Evolutionary conservation across 2,797 vertebrate species (phyloP).

Genomic region (Sciurus carolinensis): DNA sequence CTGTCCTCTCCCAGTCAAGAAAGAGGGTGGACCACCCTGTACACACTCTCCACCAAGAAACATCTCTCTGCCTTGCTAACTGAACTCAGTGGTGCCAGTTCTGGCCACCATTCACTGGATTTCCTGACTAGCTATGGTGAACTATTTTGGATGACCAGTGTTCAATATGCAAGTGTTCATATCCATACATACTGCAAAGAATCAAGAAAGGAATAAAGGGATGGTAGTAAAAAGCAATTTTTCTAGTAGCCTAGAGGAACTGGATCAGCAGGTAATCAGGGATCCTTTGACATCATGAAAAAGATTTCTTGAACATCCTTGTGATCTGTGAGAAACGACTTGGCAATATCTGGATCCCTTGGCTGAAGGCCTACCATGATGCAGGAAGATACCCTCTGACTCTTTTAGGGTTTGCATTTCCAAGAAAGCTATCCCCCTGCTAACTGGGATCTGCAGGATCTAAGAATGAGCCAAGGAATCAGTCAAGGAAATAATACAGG

Average conservation of each 20-base stretch:
- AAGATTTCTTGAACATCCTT: not conserved
- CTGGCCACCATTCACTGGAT: not conserved
- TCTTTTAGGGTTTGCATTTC: not conserved
- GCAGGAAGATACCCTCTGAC: not conserved
- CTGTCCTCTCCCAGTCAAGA: not conserved
- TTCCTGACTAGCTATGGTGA: not conserved
- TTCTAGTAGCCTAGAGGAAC: not conserved
- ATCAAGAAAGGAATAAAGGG: not conserved
- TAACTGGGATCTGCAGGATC: not conserved
- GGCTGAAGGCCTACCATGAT: not conserved
- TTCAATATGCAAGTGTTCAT: not conserved
- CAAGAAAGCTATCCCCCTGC: constrained; percentile 15
- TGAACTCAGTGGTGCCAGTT: not conserved
- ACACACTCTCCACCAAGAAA: not conserved
- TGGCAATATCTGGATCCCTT: not conserved
- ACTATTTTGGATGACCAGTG: not conserved
- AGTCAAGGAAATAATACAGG: constrained; percentile 40
- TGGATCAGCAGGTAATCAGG: not conserved
- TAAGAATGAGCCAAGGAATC: not conserved
- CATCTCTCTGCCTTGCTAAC: not conserved
- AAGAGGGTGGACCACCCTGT: not conserved
- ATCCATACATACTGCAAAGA: not conserved
- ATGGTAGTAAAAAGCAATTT: not conserved
- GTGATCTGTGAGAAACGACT: not conserved
- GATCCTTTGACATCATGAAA: not conserved